Evolutionary conservation across 2,888 invertebrate genomes (phyloP).

Genomic region (Crossocerus cetratus): DNA sequence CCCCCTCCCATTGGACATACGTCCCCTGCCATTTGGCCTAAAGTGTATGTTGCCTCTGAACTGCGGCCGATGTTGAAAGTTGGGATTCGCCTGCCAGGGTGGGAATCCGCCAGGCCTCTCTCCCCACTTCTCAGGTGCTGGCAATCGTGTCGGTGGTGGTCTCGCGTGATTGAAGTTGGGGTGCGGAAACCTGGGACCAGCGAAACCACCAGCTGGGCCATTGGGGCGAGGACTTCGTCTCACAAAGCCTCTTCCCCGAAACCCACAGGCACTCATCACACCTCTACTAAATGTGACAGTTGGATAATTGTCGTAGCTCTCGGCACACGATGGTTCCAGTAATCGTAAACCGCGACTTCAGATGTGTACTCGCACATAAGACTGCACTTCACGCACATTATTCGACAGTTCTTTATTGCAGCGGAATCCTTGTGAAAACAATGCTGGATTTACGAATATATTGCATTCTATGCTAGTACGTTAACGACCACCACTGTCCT

Average conservation of each 20-base stretch:
- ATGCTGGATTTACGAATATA: neutral
- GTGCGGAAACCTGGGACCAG: conserved; percentile 39
- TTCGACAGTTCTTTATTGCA: neutral
- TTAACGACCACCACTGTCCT: neutral
- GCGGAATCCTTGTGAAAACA: neutral
- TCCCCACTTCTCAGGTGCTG: conserved; percentile 40
- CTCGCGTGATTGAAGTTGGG: conserved; percentile 46
- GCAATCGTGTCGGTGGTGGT: conserved; percentile 33
- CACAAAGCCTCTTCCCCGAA: conserved; percentile 68
- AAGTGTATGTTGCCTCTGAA: conserved; percentile 40
- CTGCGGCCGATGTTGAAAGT: conserved; percentile 30
- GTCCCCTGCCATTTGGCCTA: conserved; percentile 33
- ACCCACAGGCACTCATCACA: conserved; percentile 68
- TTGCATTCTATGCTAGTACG: neutral
- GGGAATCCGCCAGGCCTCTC: conserved; percentile 30
- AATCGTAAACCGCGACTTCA: conserved; percentile 17
- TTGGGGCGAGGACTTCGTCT: conserved; percentile 57
- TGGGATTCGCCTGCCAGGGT: conserved; percentile 46
- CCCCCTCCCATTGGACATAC: conserved; percentile 30
- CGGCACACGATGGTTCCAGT: conserved; percentile 18
- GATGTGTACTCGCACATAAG: conserved; percentile 1
- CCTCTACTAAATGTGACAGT: conserved; percentile 22
- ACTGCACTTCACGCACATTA: conserved; percentile 31
- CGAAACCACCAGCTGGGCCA: conserved; percentile 43
- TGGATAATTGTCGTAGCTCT: conserved; percentile 28